These are phyloP conservation scores for Torymus tubicola DNA, from an alignment of 2,888 invertebrate genomes.

Conservation along the genomic window DNA sequence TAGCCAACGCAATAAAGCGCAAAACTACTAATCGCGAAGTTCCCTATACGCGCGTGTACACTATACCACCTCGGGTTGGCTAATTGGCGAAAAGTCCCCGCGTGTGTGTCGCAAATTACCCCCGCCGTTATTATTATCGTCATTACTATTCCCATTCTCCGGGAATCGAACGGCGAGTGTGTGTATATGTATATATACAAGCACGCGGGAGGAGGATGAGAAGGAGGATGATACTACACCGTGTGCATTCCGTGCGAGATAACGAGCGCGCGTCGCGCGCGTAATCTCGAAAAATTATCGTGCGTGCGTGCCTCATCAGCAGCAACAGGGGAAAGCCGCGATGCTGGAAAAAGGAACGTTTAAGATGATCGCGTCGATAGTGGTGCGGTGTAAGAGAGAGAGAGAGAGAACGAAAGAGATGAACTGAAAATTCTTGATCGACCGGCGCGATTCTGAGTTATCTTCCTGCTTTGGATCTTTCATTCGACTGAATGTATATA, in stretches of 20 bases:
- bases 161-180: conserved; percentile 2
- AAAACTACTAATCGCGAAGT: conserved; percentile 2
- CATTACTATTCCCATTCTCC: conserved; percentile 34
- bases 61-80: too few species aligned
- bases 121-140: conserved; percentile 31
- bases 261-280: conserved; percentile 14
- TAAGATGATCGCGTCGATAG: too few species aligned
- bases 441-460: too few species aligned
- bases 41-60: background rate
- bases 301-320: background rate
- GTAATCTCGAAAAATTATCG: conserved; percentile 44
- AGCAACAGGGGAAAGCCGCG: too few species aligned
- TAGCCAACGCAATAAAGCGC: conserved; percentile 21
- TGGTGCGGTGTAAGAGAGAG: too few species aligned
- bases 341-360: too few species aligned
- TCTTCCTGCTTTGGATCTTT: too few species aligned
- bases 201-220: too few species aligned
- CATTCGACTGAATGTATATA: too few species aligned
- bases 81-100: conserved; percentile 44
- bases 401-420: too few species aligned
- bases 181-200: background rate
- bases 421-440: too few species aligned
- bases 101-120: conserved; percentile 33
- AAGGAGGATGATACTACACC: too few species aligned
- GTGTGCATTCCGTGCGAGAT: background rate